phyloP scores from a whole-genome alignment of 2,888 invertebrate genomes.

The Smittia aterrima region DNA sequence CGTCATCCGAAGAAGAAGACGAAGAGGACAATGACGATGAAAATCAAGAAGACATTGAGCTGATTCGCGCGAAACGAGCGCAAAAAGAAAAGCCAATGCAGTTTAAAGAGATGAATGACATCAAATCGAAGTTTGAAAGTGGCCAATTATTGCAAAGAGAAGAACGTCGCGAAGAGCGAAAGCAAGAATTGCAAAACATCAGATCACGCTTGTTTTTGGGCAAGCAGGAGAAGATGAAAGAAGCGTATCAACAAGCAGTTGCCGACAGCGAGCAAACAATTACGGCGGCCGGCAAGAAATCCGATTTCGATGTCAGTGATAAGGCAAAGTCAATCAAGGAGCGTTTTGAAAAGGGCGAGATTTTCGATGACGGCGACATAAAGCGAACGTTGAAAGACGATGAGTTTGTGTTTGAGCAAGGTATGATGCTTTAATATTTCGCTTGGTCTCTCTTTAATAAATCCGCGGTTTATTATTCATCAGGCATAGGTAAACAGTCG shows the following conservation, averaged over 20 bases:
- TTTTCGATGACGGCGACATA: slow-evolving; percentile 60
- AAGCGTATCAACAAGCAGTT: slow-evolving; percentile 88
- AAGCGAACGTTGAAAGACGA: slow-evolving; percentile 55
- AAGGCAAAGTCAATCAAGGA: slow-evolving; percentile 69
- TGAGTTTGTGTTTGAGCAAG: slow-evolving; percentile 75
- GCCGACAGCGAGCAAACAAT: slow-evolving; percentile 70
- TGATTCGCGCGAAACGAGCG: slow-evolving; percentile 59
- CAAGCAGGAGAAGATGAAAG: slow-evolving; percentile 87
- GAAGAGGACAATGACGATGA: slow-evolving; percentile 56
- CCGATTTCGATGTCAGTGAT: slow-evolving; percentile 57
- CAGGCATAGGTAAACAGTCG: slow-evolving; percentile 83
- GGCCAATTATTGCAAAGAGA: slow-evolving; percentile 61
- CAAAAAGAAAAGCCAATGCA: slow-evolving; percentile 74
- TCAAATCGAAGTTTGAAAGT: slow-evolving; percentile 78
- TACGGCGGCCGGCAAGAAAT: slow-evolving; percentile 58
- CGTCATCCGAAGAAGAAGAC: slow-evolving; percentile 56
- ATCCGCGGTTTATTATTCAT: not conserved
- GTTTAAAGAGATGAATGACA: slow-evolving; percentile 79
- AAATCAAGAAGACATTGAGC: slow-evolving; percentile 63
- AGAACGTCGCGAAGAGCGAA: slow-evolving; percentile 74
- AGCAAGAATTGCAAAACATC: slow-evolving; percentile 85
- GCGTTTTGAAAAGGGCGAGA: slow-evolving; percentile 76
- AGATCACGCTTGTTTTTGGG: slow-evolving; percentile 83
- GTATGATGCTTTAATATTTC: slow-evolving; percentile 52
- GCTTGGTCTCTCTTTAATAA: not conserved